Percentiles rank a stretch among this genome's conserved stretches.
Conservation (phyloP, 92 coral and sea anemone species). For the Anthopleura xanthogrammica region DNA sequence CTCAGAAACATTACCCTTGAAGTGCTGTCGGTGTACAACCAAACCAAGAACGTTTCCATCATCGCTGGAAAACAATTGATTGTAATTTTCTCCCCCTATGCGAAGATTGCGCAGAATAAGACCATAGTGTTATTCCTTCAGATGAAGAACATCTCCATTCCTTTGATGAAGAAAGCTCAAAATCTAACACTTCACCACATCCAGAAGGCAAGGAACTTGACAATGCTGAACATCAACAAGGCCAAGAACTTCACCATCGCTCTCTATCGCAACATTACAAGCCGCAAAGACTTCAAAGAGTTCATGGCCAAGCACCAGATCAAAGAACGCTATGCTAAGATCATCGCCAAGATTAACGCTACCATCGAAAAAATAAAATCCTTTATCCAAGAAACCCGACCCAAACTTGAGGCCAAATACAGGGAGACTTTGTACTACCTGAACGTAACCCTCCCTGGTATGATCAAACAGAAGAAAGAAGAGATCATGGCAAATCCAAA, state of each 20-base stretch:
- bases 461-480: conserved; percentile 48
- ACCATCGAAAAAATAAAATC: conserved; percentile 51
- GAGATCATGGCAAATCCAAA: conserved; percentile 47
- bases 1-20: conserved; percentile 51
- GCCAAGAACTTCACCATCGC: conserved; percentile 45
- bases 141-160: conserved; percentile 35
- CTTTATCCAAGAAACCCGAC: conserved; percentile 51
- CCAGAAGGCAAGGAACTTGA: conserved; percentile 57
- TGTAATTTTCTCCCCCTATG: conserved; percentile 62
- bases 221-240: conserved; percentile 44
- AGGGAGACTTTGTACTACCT: conserved; percentile 56
- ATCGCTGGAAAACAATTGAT: conserved; percentile 66
- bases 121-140: conserved; percentile 44
- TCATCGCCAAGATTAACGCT: conserved; percentile 44
- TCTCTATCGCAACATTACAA: conserved; percentile 54
- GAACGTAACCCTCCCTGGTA: conserved; percentile 69
- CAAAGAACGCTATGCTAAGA: conserved; percentile 47
- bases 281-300: conserved; percentile 57
- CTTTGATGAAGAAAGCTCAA: conserved; percentile 35
- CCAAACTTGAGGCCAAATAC: conserved; percentile 59
- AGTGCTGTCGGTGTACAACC: conserved; percentile 62
- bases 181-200: conserved; percentile 51
- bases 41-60: conserved; percentile 58
- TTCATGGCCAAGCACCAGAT: conserved; percentile 60
- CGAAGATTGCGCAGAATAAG: conserved; percentile 51